Base-by-base conservation (phyloP, 1,140 invertebrate species). In the Listronotus oregonensis region DNA sequence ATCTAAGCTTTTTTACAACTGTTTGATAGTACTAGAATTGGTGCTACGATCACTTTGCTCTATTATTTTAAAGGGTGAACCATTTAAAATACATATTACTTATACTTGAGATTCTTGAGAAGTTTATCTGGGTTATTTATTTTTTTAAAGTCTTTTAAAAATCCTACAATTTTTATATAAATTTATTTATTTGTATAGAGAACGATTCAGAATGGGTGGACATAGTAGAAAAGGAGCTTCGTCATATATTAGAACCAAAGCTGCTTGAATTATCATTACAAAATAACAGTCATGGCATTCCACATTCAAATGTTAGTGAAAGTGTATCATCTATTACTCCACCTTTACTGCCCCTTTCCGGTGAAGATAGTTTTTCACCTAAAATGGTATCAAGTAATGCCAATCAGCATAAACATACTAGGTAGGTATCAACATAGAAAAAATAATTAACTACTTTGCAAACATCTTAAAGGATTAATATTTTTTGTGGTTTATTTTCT, bases 201-300 rank as follows among this genome's bases (percentile, higher is more conserved):
- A 87, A 87, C 72, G 89, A 91, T 71, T 88, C 89, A 3, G 90
- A 92, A 77, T 93, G 91, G 91, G 89, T 91, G 10, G 90, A 92
- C 71, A 85, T 92, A 49, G 90, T 92, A 2, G 90, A 93, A 79
- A 88, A 87, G 9, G 91, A 92, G 76, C 82, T 92, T 17, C 81
- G 90, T 32, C 88, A 89, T 72, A 92, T 92, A 73, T 77, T 92
- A 47, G 89, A 92, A 74, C 88, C 89, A 27, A 86, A 85, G 72
- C 68, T 86, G 18, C 84, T 85, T 21, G 81, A 80, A 58, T 78
- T 85, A 71, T 79, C 82, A 18, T 72, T 85, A 71, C 71, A 82
- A 78, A 69, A 78, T 73, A 63, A 78, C 76, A 63, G 76, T 73
- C 71, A 84, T 77, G 80, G 79, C 69, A 72, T 75, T 49, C 73